A percentile compares a stretch with the other conserved stretches of the same genome.
Conservation (phyloP, 2,888 invertebrate species). For the Tetramorium bicarinatum region DNA sequence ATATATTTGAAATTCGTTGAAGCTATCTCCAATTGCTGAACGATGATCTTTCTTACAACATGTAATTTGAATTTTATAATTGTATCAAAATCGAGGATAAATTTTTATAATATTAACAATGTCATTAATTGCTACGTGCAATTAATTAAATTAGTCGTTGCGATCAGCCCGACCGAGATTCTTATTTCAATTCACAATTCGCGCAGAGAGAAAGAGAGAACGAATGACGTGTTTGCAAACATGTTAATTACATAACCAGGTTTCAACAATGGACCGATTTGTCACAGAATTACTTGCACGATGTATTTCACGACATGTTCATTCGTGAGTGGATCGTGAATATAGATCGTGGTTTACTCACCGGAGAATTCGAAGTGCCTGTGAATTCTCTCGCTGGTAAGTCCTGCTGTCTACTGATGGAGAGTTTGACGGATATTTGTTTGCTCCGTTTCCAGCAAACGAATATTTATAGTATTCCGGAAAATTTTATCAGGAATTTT, state of each 20-base stretch:
- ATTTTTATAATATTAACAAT: no score
- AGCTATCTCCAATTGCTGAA: not conserved
- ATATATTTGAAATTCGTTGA: not conserved
- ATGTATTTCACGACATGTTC: not conserved
- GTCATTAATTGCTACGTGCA: no score
- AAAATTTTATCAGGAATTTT: slow-evolving; percentile 62
- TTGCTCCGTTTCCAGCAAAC: not conserved
- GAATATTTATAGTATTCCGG: slow-evolving; percentile 1
- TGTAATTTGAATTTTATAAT: slow-evolving; percentile 9
- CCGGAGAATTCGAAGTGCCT: not conserved
- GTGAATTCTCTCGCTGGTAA: slow-evolving; percentile 12
- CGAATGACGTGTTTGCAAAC: no score
- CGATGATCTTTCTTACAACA: not conserved
- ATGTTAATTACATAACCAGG: slow-evolving; percentile 10
- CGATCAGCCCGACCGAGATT: no score
- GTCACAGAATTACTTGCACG: slow-evolving; percentile 5
- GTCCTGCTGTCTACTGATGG: not conserved
- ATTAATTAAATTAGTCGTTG: no score
- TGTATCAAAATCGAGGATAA: no score
- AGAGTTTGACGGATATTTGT: slow-evolving; percentile 17
- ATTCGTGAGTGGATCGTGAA: not conserved
- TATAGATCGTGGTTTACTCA: slow-evolving; percentile 19
- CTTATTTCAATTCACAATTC: no score
- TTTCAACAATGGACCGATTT: slow-evolving; percentile 8
- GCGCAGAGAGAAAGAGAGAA: no score